These are phyloP conservation scores for Prinia subflava DNA, from an alignment of 2,113 vertebrate genomes.

Conservation along the genomic window DNA sequence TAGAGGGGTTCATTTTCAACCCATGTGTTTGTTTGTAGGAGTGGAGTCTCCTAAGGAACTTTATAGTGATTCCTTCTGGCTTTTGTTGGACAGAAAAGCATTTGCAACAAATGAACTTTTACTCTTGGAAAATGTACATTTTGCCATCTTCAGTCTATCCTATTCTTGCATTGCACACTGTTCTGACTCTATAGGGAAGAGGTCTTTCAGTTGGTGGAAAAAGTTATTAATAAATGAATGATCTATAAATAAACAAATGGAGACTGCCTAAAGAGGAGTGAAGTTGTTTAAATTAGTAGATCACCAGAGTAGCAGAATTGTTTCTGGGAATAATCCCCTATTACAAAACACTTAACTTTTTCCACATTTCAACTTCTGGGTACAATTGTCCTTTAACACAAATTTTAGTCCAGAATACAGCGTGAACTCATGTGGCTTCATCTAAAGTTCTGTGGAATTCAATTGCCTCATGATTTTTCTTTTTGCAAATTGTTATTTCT, in stretches of 20 bases:
- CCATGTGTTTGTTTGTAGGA: background rate
- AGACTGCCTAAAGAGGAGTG: background rate
- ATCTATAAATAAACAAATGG: constrained; percentile 36
- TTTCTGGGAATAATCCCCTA: constrained; percentile 25
- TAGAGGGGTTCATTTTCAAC: background rate
- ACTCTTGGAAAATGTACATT: background rate
- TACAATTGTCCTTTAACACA: constrained; percentile 16
- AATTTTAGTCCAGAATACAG: background rate
- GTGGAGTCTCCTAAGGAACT: background rate
- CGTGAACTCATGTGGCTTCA: background rate
- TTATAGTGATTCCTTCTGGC: background rate
- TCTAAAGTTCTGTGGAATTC: constrained; percentile 20
- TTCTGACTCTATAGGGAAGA: background rate
- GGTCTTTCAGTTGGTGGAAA: background rate
- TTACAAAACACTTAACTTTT: constrained; percentile 41
- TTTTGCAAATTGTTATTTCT: background rate
- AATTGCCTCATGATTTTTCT: background rate
- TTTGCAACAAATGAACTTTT: background rate
- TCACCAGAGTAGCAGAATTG: constrained; percentile 9
- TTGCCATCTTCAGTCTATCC: background rate
- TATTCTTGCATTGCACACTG: background rate
- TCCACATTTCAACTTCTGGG: constrained; percentile 26
- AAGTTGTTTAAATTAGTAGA: background rate
- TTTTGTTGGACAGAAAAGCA: background rate
- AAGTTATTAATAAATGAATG: background rate